phyloP scores from a whole-genome alignment of 2,888 invertebrate genomes.

The Agrotis segetum region DNA sequence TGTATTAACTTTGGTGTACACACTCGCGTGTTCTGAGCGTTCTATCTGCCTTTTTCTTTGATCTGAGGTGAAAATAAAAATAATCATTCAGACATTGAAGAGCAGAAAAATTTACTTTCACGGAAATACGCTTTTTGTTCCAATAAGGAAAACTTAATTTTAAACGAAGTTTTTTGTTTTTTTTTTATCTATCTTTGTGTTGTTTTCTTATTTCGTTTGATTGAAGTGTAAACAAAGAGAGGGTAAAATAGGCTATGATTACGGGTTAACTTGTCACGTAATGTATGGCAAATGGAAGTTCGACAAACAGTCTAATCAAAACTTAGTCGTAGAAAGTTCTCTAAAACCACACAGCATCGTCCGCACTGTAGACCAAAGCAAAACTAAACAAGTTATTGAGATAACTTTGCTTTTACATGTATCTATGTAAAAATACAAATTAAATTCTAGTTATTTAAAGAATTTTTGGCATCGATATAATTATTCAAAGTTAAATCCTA shows the following conservation, averaged over 20 bases:
- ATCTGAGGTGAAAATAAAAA: conserved; percentile 1
- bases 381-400: neutral
- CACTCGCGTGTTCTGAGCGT: too few relatives aligned
- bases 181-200: conserved; percentile 9
- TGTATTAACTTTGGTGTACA: too few relatives aligned
- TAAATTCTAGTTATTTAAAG: too few relatives aligned
- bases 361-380: neutral
- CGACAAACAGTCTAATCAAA: conserved; percentile 17
- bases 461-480: too few relatives aligned
- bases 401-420: neutral
- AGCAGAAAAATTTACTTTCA: conserved; percentile 36
- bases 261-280: neutral
- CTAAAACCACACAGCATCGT: too few relatives aligned
- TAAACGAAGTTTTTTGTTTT: conserved; percentile 19
- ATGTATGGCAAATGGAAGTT: conserved; percentile 9
- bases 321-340: neutral
- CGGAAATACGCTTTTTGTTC: conserved; percentile 14
- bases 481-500: too few relatives aligned
- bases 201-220: conserved; percentile 16
- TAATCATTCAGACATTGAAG: conserved; percentile 31
- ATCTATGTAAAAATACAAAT: too few relatives aligned
- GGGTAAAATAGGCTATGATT: neutral
- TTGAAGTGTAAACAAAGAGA: conserved; percentile 10
- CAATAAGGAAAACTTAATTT: neutral
- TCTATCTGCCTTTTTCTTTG: too few relatives aligned